Conservation (phyloP, 2,113 vertebrate genomes). For the Indri indri region DNA sequence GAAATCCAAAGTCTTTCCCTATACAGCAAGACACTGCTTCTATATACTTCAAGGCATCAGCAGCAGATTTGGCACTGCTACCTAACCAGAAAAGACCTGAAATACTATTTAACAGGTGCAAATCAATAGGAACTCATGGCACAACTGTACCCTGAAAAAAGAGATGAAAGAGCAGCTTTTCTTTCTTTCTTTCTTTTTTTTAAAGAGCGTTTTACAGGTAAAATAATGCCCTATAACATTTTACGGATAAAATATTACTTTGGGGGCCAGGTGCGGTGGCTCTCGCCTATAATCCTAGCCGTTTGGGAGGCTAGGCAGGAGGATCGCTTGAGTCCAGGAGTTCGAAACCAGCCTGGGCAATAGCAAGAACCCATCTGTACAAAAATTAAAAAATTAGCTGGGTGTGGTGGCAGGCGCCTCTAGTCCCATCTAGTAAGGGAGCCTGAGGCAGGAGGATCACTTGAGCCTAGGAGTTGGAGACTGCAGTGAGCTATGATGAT, state of each 20-base stretch:
- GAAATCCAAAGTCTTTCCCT: not conserved
- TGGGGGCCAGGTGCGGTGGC: not conserved
- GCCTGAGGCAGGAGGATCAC: too few species aligned
- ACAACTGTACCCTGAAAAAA: not conserved
- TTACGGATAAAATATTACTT: constrained; percentile 1
- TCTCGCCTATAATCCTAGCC: not conserved
- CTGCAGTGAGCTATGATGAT: too few species aligned
- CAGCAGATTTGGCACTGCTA: not conserved
- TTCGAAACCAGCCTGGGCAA: too few species aligned
- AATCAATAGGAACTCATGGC: constrained; percentile 12
- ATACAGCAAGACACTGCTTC: not conserved
- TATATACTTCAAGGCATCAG: not conserved
- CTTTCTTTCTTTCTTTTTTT: not conserved
- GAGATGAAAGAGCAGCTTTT: not conserved
- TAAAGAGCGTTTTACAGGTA: not conserved
- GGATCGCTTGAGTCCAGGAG: too few species aligned
- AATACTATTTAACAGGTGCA: not conserved
- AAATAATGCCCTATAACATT: not conserved
- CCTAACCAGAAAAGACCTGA: not conserved
- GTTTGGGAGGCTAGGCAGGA: too few species aligned
- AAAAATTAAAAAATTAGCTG: too few species aligned
- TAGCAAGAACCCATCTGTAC: too few species aligned
- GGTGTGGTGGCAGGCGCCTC: too few species aligned
- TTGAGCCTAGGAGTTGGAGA: too few species aligned
- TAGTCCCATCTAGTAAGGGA: too few species aligned